Evolutionary conservation across 1,140 invertebrate genomes (phyloP).

Genomic region (Lycorma delicatula): DNA sequence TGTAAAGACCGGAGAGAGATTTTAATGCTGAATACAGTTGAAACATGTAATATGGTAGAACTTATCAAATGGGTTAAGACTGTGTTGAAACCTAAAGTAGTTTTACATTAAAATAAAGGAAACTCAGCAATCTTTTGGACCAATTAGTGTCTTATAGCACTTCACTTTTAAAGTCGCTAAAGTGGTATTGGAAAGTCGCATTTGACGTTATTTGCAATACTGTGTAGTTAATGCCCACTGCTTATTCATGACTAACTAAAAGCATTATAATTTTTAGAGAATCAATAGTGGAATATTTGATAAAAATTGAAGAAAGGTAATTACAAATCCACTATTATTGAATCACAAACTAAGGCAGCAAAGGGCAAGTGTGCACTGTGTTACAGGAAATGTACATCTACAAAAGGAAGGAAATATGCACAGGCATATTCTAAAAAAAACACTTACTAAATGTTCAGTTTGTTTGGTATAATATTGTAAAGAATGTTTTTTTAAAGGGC

Average conservation of each 20-base stretch:
- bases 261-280: background rate
- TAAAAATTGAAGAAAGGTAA: background rate
- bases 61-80: background rate
- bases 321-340: background rate
- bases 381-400: background rate
- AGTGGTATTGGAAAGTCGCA: slow-evolving; percentile 35
- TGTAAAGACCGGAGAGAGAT: background rate
- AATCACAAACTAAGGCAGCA: background rate
- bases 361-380: background rate
- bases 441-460: background rate
- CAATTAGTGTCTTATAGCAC: slow-evolving; percentile 36
- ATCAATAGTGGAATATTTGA: background rate
- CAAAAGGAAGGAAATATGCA: background rate
- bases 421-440: background rate
- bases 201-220: slow-evolving; percentile 23
- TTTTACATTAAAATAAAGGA: slow-evolving; percentile 29
- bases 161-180: no score
- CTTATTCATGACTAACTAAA: slow-evolving; percentile 15
- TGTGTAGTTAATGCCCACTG: slow-evolving; percentile 33
- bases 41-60: background rate
- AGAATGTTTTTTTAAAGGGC: background rate
- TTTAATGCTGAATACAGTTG: background rate
- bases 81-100: background rate
- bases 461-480: background rate
- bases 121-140: slow-evolving; percentile 37